These are phyloP conservation scores for Dromococcyx pavoninus DNA, from an alignment of 2,797 vertebrate genomes.

Conservation along the genomic window DNA sequence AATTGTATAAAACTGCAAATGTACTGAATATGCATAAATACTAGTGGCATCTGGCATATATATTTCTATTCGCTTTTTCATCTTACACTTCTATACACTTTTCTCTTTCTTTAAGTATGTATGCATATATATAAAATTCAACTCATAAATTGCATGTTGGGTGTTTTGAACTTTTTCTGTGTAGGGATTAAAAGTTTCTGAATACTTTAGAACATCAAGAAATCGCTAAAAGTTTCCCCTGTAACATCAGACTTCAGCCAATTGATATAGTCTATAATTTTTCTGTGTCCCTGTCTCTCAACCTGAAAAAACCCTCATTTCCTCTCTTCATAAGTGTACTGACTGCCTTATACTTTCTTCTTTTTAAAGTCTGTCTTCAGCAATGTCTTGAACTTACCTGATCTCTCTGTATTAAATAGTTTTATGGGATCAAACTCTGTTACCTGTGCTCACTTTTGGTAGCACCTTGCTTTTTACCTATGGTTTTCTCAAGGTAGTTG, in stretches of 20 bases:
- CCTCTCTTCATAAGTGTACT: neutral
- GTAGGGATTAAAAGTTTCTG: neutral
- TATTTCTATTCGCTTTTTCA: neutral
- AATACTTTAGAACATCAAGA: neutral
- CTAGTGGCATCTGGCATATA: neutral
- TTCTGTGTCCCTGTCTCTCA: neutral
- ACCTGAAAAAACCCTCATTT: neutral
- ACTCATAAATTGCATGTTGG: neutral
- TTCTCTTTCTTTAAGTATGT: neutral
- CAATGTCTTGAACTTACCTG: neutral
- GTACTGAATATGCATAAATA: neutral
- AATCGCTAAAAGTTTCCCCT: neutral
- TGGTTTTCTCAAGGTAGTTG: neutral
- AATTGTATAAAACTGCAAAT: neutral
- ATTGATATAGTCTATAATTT: neutral
- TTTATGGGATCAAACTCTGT: neutral
- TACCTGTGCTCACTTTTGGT: neutral
- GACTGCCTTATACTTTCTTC: neutral
- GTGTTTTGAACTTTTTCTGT: neutral
- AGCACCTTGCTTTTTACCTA: neutral
- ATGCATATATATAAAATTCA: neutral
- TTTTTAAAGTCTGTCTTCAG: neutral
- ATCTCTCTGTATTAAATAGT: neutral
- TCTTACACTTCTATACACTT: neutral
- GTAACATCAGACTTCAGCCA: neutral